Evolutionary conservation across 2,888 invertebrate species (phyloP).

Genomic region (Zeuzera pyrina): DNA sequence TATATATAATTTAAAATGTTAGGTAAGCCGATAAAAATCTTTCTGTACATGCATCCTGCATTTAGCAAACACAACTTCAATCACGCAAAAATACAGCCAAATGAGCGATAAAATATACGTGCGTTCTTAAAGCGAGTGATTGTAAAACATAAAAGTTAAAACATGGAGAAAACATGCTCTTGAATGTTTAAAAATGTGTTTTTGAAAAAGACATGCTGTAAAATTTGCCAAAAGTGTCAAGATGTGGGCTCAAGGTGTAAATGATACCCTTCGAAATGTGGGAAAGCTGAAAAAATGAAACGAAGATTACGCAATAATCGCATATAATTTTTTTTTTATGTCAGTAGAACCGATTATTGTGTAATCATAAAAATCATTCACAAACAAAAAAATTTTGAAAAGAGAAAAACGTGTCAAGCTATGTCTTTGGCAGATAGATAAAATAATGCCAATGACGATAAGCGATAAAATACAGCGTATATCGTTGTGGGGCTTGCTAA

Average conservation of each 20-base stretch:
- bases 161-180: conserved; percentile 59
- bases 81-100: conserved; percentile 26
- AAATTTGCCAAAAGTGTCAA: no score
- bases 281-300: no score
- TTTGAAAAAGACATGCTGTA: conserved; percentile 32
- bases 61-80: conserved; percentile 19
- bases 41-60: conserved; percentile 13
- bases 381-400: no score
- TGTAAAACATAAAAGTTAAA: conserved; percentile 34
- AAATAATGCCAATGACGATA: conserved; percentile 33
- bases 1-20: conserved; percentile 10
- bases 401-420: conserved; percentile 37
- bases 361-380: no score
- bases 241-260: no score
- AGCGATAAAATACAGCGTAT: conserved; percentile 59
- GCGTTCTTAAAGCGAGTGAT: conserved; percentile 43
- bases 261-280: no score
- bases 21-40: conserved; percentile 18
- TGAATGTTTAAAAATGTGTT: conserved; percentile 18
- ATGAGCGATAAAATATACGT: conserved; percentile 25
- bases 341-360: no score
- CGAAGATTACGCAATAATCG: no score
- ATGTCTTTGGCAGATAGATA: conserved; percentile 28
- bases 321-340: no score
- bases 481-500: conserved; percentile 45